phyloP scores from a whole-genome alignment of 2,113 vertebrate genomes.

The Pterocles gutturalis region DNA sequence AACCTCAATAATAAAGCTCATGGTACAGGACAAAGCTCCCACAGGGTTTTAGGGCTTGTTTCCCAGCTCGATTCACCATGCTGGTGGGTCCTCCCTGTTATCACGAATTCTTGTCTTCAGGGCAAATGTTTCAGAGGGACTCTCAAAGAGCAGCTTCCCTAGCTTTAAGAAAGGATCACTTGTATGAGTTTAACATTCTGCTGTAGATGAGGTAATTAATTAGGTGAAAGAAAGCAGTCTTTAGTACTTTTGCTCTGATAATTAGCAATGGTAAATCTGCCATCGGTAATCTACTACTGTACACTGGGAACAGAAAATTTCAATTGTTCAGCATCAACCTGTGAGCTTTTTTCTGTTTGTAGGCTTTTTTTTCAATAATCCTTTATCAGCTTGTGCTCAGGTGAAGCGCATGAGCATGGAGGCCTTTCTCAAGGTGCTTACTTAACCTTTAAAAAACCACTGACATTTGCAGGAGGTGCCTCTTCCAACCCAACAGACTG shows the following conservation, averaged over 20 bases:
- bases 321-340: slow-evolving; percentile 51
- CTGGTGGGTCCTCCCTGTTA: background rate
- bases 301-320: slow-evolving; percentile 49
- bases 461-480: slow-evolving; percentile 65
- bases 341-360: slow-evolving; percentile 67
- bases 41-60: background rate
- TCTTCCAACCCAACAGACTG: background rate
- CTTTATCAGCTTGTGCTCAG: slow-evolving; percentile 68
- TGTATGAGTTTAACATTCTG: slow-evolving; percentile 65
- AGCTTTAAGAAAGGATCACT: slow-evolving; percentile 57
- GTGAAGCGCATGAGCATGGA: slow-evolving; percentile 40
- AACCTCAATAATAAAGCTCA: background rate
- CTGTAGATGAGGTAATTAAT: slow-evolving; percentile 70
- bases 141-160: slow-evolving; percentile 19
- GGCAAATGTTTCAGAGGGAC: background rate
- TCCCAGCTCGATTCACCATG: background rate
- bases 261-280: slow-evolving; percentile 71
- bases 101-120: background rate
- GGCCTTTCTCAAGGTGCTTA: slow-evolving; percentile 68
- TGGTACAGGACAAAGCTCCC: background rate
- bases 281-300: slow-evolving; percentile 57
- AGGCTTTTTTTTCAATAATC: slow-evolving; percentile 61
- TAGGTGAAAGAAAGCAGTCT: slow-evolving; percentile 75
- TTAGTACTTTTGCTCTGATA: slow-evolving; percentile 69
- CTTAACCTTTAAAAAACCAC: slow-evolving; percentile 76